These are phyloP conservation scores for Zaprionus ghesquierei DNA, from an alignment of 1,140 invertebrate species.

Conservation along the genomic window DNA sequence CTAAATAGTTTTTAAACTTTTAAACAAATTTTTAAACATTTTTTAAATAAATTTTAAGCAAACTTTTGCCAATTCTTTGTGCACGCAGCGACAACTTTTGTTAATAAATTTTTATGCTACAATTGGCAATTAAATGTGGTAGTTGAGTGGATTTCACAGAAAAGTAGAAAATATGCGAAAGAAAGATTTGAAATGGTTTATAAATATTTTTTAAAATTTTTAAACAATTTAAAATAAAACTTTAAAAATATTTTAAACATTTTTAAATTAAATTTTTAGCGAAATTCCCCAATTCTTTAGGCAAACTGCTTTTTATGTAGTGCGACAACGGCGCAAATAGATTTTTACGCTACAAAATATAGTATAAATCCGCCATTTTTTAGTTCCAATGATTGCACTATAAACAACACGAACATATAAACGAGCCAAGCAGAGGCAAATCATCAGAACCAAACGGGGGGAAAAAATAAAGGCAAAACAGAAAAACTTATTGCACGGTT, in stretches of 20 bases:
- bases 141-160: too few relatives aligned
- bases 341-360: neutral
- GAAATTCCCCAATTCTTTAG: too few relatives aligned
- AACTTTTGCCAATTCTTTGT: too few relatives aligned
- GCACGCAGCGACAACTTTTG: too few relatives aligned
- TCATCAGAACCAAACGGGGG: conserved; percentile 45
- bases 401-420: conserved; percentile 9
- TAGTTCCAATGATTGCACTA: neutral
- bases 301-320: neutral
- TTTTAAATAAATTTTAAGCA: too few relatives aligned
- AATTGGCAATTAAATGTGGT: too few relatives aligned
- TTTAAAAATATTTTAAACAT: neutral
- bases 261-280: neutral
- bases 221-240: neutral
- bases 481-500: conserved; percentile 50
- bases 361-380: neutral
- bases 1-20: too few relatives aligned
- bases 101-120: too few relatives aligned
- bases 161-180: too few relatives aligned
- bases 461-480: conserved; percentile 34
- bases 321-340: neutral
- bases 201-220: too few relatives aligned
- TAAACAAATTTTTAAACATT: too few relatives aligned
- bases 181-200: too few relatives aligned
- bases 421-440: conserved; percentile 33